phyloP scores from a whole-genome alignment of 2,113 vertebrate genomes.

The Nestor notabilis region DNA sequence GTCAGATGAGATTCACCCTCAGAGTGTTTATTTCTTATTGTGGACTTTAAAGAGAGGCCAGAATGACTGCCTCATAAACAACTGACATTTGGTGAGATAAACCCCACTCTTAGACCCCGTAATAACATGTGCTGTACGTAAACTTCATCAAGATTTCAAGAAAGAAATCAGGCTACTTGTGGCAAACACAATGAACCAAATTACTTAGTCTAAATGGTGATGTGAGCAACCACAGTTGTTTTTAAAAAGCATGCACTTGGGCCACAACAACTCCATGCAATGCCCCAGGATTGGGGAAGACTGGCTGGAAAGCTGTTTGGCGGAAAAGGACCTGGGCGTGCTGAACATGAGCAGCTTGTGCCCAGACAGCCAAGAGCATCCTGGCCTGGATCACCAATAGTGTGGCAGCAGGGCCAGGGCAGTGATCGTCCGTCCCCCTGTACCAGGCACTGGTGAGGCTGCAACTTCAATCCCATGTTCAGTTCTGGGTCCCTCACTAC shows the following conservation, averaged over 20 bases:
- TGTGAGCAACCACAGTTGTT: background rate
- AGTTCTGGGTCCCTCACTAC: too few relatives aligned
- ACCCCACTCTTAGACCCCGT: background rate
- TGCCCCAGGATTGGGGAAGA: background rate
- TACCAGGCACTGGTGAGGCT: too few relatives aligned
- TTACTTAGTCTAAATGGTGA: background rate
- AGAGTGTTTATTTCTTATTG: background rate
- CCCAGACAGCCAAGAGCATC: background rate
- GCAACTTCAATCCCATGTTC: too few relatives aligned
- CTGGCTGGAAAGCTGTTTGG: background rate
- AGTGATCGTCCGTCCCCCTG: too few relatives aligned
- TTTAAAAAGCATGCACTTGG: background rate
- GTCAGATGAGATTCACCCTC: background rate
- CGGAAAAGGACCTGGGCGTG: background rate
- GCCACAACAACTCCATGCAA: background rate
- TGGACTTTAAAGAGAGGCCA: background rate
- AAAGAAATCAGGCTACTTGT: background rate
- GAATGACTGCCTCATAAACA: background rate
- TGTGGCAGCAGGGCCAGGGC: too few relatives aligned
- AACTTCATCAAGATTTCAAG: background rate
- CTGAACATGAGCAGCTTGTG: background rate
- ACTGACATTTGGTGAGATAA: background rate
- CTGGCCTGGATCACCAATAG: too few relatives aligned
- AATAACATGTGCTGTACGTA: background rate
- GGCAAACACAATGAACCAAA: background rate